Percentiles rank a stretch among this genome's conserved stretches.
Evolutionary conservation across 1,140 invertebrate species (phyloP).

Genomic region (Olivierus martensii): DNA sequence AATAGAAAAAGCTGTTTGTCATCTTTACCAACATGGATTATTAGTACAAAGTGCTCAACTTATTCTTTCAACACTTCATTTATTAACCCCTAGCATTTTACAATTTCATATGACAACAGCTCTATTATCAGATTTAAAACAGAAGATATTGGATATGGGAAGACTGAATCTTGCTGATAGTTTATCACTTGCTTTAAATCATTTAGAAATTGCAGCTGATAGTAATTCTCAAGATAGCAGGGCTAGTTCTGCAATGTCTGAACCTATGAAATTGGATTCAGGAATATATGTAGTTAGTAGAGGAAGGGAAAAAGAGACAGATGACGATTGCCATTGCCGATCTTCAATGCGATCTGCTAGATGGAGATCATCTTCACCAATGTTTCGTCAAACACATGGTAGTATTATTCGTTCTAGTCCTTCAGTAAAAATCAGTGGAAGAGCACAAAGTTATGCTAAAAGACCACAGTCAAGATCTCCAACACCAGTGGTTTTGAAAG

Average conservation of each 20-base stretch:
- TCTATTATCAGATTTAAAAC: constrained; percentile 9
- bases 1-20: constrained; percentile 12
- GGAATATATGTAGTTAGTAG: constrained; percentile 14
- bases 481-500: background rate
- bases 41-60: constrained; percentile 12
- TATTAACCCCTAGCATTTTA: constrained; percentile 4
- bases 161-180: constrained; percentile 9
- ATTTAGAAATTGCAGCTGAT: constrained; percentile 11
- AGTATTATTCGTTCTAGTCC: constrained; percentile 9
- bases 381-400: constrained; percentile 8
- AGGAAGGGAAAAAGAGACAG: constrained; percentile 5
- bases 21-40: constrained; percentile 11
- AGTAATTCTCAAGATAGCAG: constrained; percentile 14
- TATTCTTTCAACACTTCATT: constrained; percentile 9
- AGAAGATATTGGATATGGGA: constrained; percentile 12
- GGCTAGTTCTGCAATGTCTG: constrained; percentile 16
- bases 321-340: constrained; percentile 3
- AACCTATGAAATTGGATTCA: constrained; percentile 14
- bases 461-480: background rate
- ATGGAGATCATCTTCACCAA: constrained; percentile 14
- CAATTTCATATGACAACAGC: constrained; percentile 11
- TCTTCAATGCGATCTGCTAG: constrained; percentile 9
- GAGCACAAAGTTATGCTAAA: background rate
- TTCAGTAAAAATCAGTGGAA: background rate
- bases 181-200: constrained; percentile 10